A percentile compares a stretch with the other conserved stretches of the same genome.
These are phyloP conservation scores for Botia almorhae DNA, from an alignment of 2,797 vertebrate species.

Conservation along the genomic window DNA sequence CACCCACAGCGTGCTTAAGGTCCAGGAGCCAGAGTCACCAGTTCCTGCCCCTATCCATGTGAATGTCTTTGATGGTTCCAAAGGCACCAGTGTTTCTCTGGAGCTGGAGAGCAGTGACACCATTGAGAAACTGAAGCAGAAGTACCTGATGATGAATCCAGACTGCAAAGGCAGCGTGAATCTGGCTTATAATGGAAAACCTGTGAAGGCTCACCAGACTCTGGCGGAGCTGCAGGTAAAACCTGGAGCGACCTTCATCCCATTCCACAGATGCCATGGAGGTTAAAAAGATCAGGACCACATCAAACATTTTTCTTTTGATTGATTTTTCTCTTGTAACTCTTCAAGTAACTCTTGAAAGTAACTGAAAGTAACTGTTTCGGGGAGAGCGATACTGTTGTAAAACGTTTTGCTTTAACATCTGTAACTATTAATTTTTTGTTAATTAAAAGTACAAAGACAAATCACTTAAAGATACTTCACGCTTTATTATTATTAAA, in stretches of 20 bases:
- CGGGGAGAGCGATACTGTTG: too few species aligned
- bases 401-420: too few species aligned
- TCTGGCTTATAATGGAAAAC: slow-evolving; percentile 56
- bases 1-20: slow-evolving; percentile 33
- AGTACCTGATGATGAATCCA: neutral
- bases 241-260: slow-evolving; percentile 47
- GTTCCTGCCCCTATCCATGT: accelerated
- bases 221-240: slow-evolving; percentile 53
- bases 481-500: too few species aligned
- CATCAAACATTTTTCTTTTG: too few species aligned
- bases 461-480: too few species aligned
- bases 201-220: neutral
- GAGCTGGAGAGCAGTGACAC: slow-evolving; percentile 17
- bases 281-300: slow-evolving; percentile 35
- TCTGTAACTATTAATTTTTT: too few species aligned
- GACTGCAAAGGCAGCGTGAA: neutral
- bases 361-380: too few species aligned
- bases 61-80: slow-evolving; percentile 14
- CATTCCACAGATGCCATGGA: slow-evolving; percentile 47
- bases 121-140: slow-evolving; percentile 31
- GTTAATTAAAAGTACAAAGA: too few species aligned
- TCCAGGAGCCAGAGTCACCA: neutral
- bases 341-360: too few species aligned
- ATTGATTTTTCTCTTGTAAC: too few species aligned
- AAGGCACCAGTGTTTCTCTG: neutral